These are phyloP conservation scores for Iselma pallidipennis DNA, from an alignment of 2,888 invertebrate species.

Conservation along the genomic window DNA sequence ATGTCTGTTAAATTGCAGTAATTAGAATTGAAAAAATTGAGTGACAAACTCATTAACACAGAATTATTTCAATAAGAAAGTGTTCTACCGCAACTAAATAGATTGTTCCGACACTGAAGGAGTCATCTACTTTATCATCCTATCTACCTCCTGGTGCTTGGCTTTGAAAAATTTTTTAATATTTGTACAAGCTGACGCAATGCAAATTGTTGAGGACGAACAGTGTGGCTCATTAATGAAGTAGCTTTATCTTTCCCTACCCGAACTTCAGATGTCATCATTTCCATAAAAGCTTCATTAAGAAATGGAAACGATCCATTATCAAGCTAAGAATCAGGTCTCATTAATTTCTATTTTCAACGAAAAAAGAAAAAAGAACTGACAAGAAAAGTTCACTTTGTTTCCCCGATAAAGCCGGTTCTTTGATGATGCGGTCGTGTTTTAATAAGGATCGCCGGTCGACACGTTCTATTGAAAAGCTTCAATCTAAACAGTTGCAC, in stretches of 20 bases:
- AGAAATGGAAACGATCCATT: conserved; percentile 28
- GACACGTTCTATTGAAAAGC: too few relatives aligned
- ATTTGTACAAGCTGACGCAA: conserved; percentile 23
- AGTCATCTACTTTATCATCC: conserved; percentile 11
- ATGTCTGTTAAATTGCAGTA: neutral
- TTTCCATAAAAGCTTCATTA: conserved; percentile 31
- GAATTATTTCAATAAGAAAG: neutral
- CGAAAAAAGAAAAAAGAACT: neutral
- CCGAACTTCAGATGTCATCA: conserved; percentile 27
- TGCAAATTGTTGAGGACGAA: conserved; percentile 19
- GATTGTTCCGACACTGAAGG: neutral
- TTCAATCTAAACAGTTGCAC: too few relatives aligned
- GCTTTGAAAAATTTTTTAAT: conserved; percentile 9
- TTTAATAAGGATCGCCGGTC: neutral
- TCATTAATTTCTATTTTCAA: conserved; percentile 20
- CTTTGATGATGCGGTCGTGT: neutral
- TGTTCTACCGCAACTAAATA: neutral
- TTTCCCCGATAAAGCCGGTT: neutral
- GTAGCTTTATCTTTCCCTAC: conserved; percentile 24
- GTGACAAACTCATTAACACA: neutral
- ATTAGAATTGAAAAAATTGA: neutral
- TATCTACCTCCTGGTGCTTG: neutral
- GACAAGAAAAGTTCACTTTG: neutral
- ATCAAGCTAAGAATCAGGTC: conserved; percentile 18
- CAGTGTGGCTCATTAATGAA: conserved; percentile 21